Evolutionary conservation across 2,888 invertebrate genomes (phyloP).

Genomic region (Drosophila crucigera): DNA sequence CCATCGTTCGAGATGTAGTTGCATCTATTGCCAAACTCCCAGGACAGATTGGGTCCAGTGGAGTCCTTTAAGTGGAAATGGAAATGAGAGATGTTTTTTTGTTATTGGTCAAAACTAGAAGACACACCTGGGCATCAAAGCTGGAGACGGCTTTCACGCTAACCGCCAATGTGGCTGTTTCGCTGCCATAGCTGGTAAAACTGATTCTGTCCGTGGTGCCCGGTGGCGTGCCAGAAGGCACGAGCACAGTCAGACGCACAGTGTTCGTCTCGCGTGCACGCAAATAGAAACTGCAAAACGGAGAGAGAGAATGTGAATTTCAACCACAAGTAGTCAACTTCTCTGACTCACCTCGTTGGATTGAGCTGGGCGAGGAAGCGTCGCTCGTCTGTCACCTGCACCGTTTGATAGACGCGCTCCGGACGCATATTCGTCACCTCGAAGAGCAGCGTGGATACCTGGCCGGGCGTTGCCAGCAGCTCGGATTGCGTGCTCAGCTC

Average conservation of each 20-base stretch:
- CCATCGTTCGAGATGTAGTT: conserved; percentile 84
- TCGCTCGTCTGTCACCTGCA: conserved; percentile 88
- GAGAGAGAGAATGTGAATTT: neutral
- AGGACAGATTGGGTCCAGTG: conserved; percentile 87
- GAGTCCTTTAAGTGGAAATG: conserved; percentile 84
- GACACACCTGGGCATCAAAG: conserved; percentile 79
- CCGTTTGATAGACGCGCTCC: conserved; percentile 87
- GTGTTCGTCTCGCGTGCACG: conserved; percentile 86
- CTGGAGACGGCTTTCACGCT: conserved; percentile 84
- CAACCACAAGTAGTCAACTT: neutral
- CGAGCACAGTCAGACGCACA: conserved; percentile 86
- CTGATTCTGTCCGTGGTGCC: conserved; percentile 88
- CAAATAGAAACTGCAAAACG: conserved; percentile 69
- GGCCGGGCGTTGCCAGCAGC: conserved; percentile 84
- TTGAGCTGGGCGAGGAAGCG: conserved; percentile 87
- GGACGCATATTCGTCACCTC: conserved; percentile 91
- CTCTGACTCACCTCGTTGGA: conserved; percentile 84
- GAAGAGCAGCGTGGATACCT: conserved; percentile 87
- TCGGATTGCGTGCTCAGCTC: conserved; percentile 86
- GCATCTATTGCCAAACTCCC: conserved; percentile 89
- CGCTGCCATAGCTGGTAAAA: conserved; percentile 87
- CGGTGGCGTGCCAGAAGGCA: conserved; percentile 86
- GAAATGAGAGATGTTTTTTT: neutral
- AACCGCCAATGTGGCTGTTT: conserved; percentile 84
- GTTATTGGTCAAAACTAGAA: neutral